phyloP scores from a whole-genome alignment of 1,140 invertebrate species.

The Argopecten irradians region DNA sequence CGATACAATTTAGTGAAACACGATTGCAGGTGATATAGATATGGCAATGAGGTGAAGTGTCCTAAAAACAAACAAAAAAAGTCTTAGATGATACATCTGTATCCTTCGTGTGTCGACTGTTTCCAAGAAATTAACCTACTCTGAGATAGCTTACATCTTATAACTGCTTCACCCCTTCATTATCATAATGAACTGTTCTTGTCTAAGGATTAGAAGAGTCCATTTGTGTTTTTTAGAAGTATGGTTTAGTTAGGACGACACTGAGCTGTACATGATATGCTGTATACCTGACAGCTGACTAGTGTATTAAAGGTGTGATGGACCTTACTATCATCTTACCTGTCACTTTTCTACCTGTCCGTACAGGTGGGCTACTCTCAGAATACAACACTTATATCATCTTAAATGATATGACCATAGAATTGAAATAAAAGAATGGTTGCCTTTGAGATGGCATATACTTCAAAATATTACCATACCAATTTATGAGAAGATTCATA shows the following conservation, averaged over 20 bases:
- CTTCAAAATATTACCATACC: too few species aligned
- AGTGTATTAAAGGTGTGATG: not conserved
- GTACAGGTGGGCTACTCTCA: not conserved
- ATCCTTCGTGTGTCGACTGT: not conserved
- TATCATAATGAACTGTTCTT: too few species aligned
- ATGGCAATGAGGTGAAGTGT: not conserved
- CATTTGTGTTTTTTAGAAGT: too few species aligned
- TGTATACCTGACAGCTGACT: not conserved
- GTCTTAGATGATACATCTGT: not conserved
- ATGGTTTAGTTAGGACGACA: not conserved
- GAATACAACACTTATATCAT: not conserved
- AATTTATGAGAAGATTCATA: too few species aligned
- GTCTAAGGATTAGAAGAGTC: too few species aligned
- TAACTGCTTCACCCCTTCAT: not conserved
- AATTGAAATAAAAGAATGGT: too few species aligned
- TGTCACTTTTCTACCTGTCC: not conserved
- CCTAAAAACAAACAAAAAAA: not conserved
- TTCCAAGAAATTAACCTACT: not conserved
- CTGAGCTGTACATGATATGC: not conserved
- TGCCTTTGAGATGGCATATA: too few species aligned
- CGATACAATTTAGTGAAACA: not conserved
- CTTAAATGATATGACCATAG: too few species aligned
- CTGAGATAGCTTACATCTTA: not conserved
- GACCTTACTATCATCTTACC: not conserved
- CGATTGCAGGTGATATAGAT: not conserved